These are phyloP conservation scores for Nycticebus coucang DNA, from an alignment of 2,113 vertebrate species.

Conservation along the genomic window DNA sequence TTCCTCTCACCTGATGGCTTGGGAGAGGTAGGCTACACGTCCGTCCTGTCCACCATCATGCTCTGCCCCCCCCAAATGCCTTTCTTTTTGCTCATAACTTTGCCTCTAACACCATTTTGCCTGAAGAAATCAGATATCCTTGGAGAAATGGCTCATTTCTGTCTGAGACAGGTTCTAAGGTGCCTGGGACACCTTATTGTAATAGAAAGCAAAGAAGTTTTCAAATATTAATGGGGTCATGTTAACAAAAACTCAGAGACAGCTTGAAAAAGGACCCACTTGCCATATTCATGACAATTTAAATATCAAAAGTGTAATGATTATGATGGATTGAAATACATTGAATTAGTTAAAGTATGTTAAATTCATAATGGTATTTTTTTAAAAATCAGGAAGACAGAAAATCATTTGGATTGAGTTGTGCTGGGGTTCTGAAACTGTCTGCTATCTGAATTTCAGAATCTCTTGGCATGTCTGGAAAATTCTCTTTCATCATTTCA, in stretches of 20 bases:
- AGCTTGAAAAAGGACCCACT: background rate
- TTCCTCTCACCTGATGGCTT: too few species aligned
- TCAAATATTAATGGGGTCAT: background rate
- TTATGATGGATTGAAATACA: background rate
- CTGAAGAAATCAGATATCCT: background rate
- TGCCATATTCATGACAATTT: background rate
- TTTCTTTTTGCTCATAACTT: background rate
- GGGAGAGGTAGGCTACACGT: too few species aligned
- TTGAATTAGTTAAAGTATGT: background rate
- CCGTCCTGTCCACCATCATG: too few species aligned
- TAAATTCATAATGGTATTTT: background rate
- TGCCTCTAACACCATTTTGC: background rate
- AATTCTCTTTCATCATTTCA: too few species aligned
- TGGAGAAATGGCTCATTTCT: background rate
- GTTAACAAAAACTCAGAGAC: background rate
- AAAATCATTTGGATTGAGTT: background rate
- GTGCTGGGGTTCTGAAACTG: too few species aligned
- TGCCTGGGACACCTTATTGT: background rate
- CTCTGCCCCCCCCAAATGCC: too few species aligned
- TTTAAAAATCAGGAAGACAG: background rate
- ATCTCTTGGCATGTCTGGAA: too few species aligned
- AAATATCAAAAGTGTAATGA: background rate
- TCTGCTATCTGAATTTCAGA: too few species aligned
- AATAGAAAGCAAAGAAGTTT: background rate
- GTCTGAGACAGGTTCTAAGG: background rate